Evolutionary conservation across 1,140 invertebrate species (phyloP).

Genomic region (Lordiphosa stackelbergi): DNA sequence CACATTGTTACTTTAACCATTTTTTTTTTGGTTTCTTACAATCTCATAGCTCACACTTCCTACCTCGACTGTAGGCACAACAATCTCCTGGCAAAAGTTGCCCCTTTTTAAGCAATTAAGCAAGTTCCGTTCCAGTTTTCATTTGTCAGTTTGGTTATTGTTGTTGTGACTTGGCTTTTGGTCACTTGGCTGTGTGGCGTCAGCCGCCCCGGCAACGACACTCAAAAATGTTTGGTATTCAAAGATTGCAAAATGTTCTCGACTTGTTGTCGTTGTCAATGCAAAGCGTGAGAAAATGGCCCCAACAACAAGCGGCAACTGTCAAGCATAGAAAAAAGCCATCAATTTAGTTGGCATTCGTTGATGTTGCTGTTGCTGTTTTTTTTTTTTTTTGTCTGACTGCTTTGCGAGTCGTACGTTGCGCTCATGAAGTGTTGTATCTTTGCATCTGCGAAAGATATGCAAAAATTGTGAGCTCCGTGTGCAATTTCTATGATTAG

Average conservation of each 20-base stretch:
- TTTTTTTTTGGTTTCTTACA: no score
- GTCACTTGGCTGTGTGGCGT: slow-evolving; percentile 1
- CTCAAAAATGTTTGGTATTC: slow-evolving; percentile 14
- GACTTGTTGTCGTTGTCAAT: slow-evolving; percentile 35
- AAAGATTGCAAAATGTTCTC: slow-evolving; percentile 16
- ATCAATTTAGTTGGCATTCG: slow-evolving; percentile 16
- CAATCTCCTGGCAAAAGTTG: no score
- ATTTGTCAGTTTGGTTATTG: not conserved
- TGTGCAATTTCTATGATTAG: slow-evolving; percentile 14
- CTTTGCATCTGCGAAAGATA: slow-evolving; percentile 8
- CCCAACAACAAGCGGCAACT: slow-evolving; percentile 20
- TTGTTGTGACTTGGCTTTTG: slow-evolving; percentile 1
- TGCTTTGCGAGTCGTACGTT: not conserved
- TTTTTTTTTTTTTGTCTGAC: slow-evolving; percentile 28
- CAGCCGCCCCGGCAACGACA: no score
- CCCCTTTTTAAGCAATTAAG: slow-evolving; percentile 1
- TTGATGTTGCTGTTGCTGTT: slow-evolving; percentile 14
- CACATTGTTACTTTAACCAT: no score
- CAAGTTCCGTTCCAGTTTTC: slow-evolving; percentile 13
- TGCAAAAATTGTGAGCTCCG: slow-evolving; percentile 12
- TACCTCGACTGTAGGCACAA: no score
- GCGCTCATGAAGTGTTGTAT: slow-evolving; percentile 5
- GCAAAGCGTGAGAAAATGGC: slow-evolving; percentile 42
- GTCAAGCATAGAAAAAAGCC: slow-evolving; percentile 24
- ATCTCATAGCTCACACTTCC: no score